Evolutionary conservation across 2,113 vertebrate species (phyloP).

Genomic region (Speoplatyrhinus poulsoni): DNA sequence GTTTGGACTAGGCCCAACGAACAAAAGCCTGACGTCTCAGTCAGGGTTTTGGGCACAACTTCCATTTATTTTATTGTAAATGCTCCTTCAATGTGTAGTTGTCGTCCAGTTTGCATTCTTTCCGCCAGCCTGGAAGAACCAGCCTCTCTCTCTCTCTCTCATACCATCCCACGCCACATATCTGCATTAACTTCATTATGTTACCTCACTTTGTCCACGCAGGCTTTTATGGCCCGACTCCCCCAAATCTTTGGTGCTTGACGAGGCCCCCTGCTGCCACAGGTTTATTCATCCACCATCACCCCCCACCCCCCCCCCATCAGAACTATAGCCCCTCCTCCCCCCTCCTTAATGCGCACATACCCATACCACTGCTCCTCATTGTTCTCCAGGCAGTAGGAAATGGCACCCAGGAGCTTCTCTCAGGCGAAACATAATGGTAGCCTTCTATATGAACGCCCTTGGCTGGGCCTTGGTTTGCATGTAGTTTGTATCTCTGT

Average conservation of each 20-base stretch:
- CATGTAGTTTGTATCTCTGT: conserved; percentile 9
- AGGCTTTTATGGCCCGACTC: conserved; percentile 2
- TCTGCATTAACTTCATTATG: background rate
- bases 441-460: background rate
- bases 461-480: conserved; percentile 2
- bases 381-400: conserved; percentile 51
- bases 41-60: conserved; percentile 35
- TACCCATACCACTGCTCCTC: conserved; percentile 27
- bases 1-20: conserved; percentile 50
- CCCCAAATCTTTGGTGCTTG: background rate
- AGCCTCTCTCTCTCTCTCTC: conserved; percentile 1
- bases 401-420: conserved; percentile 25
- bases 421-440: too few species aligned
- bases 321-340: conserved; percentile 21
- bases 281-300: conserved; percentile 24
- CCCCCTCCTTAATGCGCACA: conserved; percentile 26
- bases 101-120: background rate
- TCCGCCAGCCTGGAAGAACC: background rate
- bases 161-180: conserved; percentile 10
- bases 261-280: conserved; percentile 26
- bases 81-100: conserved; percentile 8
- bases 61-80: too few species aligned
- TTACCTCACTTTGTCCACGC: background rate
- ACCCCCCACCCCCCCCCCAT: background rate
- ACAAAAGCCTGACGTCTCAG: conserved; percentile 23